These are phyloP conservation scores for Microcebus ravelobensis DNA, from an alignment of 2,113 vertebrate species.

Conservation along the genomic window DNA sequence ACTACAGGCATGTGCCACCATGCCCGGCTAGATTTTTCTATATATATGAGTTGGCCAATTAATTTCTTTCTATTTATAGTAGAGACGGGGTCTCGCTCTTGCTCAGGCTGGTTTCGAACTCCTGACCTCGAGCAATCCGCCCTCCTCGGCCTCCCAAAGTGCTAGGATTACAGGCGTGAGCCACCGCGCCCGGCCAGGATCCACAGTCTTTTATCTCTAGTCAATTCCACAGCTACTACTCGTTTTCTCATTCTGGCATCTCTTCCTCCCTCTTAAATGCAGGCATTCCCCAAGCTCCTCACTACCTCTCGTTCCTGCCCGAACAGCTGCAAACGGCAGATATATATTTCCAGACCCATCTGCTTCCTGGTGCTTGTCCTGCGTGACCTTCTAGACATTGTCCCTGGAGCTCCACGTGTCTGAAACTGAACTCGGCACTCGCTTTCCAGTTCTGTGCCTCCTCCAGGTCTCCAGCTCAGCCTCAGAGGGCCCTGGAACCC, in stretches of 20 bases:
- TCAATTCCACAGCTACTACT: too few relatives aligned
- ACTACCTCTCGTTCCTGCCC: background rate
- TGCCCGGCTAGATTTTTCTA: too few relatives aligned
- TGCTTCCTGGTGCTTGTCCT: background rate
- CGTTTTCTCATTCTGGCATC: background rate
- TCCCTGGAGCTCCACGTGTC: background rate
- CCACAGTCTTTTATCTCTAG: background rate
- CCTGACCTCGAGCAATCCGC: too few relatives aligned
- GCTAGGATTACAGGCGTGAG: too few relatives aligned
- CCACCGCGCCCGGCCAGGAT: background rate
- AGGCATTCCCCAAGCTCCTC: background rate
- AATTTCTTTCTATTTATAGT: too few relatives aligned
- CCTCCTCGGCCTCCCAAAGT: too few relatives aligned
- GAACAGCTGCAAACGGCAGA: background rate
- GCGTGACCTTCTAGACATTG: background rate
- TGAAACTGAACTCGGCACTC: background rate
- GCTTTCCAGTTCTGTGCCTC: background rate
- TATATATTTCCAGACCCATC: background rate
- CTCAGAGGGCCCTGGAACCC: background rate
- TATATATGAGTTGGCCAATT: too few relatives aligned
- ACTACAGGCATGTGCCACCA: too few relatives aligned
- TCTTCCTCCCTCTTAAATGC: background rate
- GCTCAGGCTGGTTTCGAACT: too few relatives aligned
- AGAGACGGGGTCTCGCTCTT: too few relatives aligned
- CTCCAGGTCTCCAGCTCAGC: background rate